phyloP scores from a whole-genome alignment of 2,797 vertebrate genomes.

The Acanthiza pusilla region DNA sequence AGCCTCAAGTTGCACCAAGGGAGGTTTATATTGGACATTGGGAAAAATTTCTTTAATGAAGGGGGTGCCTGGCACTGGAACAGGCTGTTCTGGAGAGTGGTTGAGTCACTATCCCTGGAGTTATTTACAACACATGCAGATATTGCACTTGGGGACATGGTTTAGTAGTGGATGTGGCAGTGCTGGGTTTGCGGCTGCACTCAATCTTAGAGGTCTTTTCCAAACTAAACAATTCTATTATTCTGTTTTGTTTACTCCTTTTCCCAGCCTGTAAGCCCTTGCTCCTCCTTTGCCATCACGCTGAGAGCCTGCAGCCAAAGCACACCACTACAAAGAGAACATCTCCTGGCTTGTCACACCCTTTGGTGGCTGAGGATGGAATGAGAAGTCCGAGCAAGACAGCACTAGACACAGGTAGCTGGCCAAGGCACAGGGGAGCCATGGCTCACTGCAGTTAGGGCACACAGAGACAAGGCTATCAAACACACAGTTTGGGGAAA shows the following conservation, averaged over 20 bases:
- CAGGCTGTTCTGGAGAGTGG: neutral
- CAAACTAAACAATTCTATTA: neutral
- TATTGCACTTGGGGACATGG: neutral
- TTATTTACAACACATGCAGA: neutral
- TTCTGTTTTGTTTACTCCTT: neutral
- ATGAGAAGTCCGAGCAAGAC: neutral
- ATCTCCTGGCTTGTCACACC: neutral
- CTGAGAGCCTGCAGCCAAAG: neutral
- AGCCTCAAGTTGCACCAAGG: neutral
- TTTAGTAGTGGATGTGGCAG: neutral
- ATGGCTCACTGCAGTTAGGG: neutral
- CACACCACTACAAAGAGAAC: rapidly evolving
- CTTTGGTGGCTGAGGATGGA: neutral
- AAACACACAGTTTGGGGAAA: neutral
- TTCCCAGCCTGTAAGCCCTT: neutral
- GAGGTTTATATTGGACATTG: neutral
- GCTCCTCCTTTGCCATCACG: neutral
- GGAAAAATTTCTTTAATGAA: neutral
- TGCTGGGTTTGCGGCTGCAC: neutral
- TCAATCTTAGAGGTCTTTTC: neutral
- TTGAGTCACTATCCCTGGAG: neutral
- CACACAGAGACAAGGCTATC: neutral
- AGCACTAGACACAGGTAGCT: no score
- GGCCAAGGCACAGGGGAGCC: neutral
- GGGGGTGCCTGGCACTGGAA: neutral